phyloP scores from a whole-genome alignment of 2,888 invertebrate genomes.

The Dryadula phaetusa region DNA sequence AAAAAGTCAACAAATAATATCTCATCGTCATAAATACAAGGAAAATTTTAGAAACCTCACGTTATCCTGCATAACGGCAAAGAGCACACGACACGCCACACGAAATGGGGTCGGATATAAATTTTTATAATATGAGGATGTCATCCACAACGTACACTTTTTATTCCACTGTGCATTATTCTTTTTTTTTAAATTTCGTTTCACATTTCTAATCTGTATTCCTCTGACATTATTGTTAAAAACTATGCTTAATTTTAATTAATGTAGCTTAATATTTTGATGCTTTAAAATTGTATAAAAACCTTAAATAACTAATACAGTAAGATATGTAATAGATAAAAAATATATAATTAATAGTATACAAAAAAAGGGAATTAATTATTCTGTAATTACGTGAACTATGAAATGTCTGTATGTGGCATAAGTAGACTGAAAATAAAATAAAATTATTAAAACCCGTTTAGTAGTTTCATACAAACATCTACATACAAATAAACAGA shows the following conservation, averaged over 20 bases:
- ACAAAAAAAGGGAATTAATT: too few relatives aligned
- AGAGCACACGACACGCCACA: constrained; percentile 3
- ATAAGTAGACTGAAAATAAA: too few relatives aligned
- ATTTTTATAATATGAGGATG: constrained; percentile 50
- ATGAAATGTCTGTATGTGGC: too few relatives aligned
- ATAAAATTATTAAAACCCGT: too few relatives aligned
- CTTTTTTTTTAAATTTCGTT: not conserved
- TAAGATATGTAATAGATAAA: too few relatives aligned
- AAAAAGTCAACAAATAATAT: not conserved
- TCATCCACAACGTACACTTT: constrained; percentile 44
- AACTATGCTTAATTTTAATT: not conserved
- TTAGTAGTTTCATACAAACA: too few relatives aligned
- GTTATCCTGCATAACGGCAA: constrained; percentile 16
- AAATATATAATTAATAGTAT: too few relatives aligned
- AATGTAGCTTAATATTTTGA: not conserved
- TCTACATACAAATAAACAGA: too few relatives aligned
- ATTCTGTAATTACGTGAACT: too few relatives aligned
- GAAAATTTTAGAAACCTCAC: constrained; percentile 10
- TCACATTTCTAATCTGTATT: constrained; percentile 8
- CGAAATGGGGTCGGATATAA: constrained; percentile 57
- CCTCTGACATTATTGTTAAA: not conserved
- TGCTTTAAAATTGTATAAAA: not conserved
- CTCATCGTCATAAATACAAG: not conserved
- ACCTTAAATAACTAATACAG: not conserved
- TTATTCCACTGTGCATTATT: constrained; percentile 14